Conservation (phyloP, 1,140 invertebrate species). For the Asbolus verrucosus region DNA sequence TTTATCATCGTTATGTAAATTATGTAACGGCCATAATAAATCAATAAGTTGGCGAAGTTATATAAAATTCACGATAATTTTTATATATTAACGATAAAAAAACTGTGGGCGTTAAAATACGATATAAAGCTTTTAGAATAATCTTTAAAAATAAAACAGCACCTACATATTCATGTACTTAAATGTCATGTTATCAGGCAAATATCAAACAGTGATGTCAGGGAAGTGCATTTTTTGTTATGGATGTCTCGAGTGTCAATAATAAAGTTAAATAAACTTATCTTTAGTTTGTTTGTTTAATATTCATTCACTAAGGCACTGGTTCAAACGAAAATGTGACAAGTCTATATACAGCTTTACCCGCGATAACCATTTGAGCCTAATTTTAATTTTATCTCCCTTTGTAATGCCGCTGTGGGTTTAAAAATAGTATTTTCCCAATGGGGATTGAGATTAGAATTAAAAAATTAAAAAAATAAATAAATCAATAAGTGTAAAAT, state of each 20-base stretch:
- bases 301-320: not conserved
- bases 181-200: conserved; percentile 21
- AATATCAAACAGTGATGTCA: conserved; percentile 25
- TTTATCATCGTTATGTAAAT: conserved; percentile 11
- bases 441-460: no score
- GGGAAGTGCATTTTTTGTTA: conserved; percentile 26
- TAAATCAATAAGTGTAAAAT: not conserved
- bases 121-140: conserved; percentile 35
- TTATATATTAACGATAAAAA: conserved; percentile 23
- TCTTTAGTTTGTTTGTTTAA: conserved; percentile 10
- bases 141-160: conserved; percentile 24
- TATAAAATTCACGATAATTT: conserved; percentile 18
- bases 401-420: not conserved
- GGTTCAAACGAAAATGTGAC: conserved; percentile 3
- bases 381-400: conserved; percentile 5
- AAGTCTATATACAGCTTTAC: not conserved
- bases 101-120: conserved; percentile 16
- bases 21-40: conserved; percentile 17
- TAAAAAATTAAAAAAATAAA: no score
- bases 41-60: conserved; percentile 24
- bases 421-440: no score
- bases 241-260: conserved; percentile 9
- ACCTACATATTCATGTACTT: conserved; percentile 34
- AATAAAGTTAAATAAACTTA: conserved; percentile 16
- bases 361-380: not conserved